Conservation (phyloP, 2,888 invertebrate species). For the Leptinotarsa tumamoca region DNA sequence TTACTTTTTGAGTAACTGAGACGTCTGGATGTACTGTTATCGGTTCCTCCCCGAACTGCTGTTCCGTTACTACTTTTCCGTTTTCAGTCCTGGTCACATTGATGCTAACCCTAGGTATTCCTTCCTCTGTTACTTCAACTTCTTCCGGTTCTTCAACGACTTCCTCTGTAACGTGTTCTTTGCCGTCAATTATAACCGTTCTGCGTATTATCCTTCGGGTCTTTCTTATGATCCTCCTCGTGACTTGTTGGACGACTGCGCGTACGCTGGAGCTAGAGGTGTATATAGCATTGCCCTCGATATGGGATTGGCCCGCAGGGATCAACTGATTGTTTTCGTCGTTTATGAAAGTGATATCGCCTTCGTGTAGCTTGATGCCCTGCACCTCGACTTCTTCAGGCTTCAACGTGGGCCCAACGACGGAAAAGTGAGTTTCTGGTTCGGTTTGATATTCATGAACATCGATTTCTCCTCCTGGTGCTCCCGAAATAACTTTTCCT, state of each 20-base stretch:
- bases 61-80: conserved; percentile 65
- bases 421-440: conserved; percentile 72
- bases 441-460: conserved; percentile 76
- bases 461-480: conserved; percentile 74
- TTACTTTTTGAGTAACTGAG: conserved; percentile 50
- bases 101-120: conserved; percentile 78
- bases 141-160: conserved; percentile 87
- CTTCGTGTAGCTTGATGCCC: conserved; percentile 64
- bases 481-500: conserved; percentile 73
- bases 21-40: conserved; percentile 51
- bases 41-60: conserved; percentile 63
- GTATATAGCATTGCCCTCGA: conserved; percentile 64
- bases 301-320: conserved; percentile 53
- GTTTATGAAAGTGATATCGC: conserved; percentile 65
- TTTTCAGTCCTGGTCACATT: conserved; percentile 73
- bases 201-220: conserved; percentile 81
- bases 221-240: conserved; percentile 80
- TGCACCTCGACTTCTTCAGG: conserved; percentile 64
- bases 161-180: conserved; percentile 87
- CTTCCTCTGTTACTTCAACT: conserved; percentile 78
- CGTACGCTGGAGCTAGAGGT: conserved; percentile 80
- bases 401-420: conserved; percentile 71
- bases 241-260: conserved; percentile 86
- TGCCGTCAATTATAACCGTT: conserved; percentile 83
- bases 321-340: conserved; percentile 58